Evolutionary conservation across 2,888 invertebrate genomes (phyloP).

Genomic region (Drosophila helvetica): DNA sequence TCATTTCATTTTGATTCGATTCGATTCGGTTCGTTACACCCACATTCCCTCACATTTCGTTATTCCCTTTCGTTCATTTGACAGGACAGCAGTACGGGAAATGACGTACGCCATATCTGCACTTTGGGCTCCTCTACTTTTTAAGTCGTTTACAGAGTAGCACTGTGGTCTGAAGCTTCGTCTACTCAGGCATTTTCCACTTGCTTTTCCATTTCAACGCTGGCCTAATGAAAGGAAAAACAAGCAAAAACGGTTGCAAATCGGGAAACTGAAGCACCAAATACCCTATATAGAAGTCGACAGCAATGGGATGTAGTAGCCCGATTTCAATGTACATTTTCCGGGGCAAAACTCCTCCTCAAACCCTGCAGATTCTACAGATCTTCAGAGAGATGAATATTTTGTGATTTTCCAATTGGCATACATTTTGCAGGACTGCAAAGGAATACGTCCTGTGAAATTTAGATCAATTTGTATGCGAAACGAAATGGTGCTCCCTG

Average conservation of each 20-base stretch:
- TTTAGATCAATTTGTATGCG: too few relatives aligned
- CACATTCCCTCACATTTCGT: not conserved
- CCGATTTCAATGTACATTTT: too few relatives aligned
- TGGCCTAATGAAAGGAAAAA: not conserved
- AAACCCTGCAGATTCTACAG: too few relatives aligned
- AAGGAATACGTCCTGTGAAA: too few relatives aligned
- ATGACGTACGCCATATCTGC: not conserved
- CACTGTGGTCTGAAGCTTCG: not conserved
- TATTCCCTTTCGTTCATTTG: slow-evolving; percentile 19
- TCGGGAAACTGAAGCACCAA: not conserved
- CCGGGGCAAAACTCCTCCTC: too few relatives aligned
- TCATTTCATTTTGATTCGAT: slow-evolving; percentile 18
- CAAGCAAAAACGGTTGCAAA: not conserved
- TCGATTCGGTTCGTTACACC: slow-evolving; percentile 8
- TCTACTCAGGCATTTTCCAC: not conserved
- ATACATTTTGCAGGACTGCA: too few relatives aligned
- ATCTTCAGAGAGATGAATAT: too few relatives aligned
- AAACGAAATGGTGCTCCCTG: too few relatives aligned
- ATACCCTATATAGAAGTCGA: not conserved
- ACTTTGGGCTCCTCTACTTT: not conserved
- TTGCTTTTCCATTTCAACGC: not conserved
- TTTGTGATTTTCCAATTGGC: too few relatives aligned
- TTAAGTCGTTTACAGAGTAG: not conserved
- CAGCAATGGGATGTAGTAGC: too few relatives aligned
- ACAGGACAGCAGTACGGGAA: not conserved